Percentiles rank a stretch among this genome's conserved stretches.
These are phyloP conservation scores for Drosophila antonietae DNA, from an alignment of 2,888 invertebrate species.

Conservation along the genomic window DNA sequence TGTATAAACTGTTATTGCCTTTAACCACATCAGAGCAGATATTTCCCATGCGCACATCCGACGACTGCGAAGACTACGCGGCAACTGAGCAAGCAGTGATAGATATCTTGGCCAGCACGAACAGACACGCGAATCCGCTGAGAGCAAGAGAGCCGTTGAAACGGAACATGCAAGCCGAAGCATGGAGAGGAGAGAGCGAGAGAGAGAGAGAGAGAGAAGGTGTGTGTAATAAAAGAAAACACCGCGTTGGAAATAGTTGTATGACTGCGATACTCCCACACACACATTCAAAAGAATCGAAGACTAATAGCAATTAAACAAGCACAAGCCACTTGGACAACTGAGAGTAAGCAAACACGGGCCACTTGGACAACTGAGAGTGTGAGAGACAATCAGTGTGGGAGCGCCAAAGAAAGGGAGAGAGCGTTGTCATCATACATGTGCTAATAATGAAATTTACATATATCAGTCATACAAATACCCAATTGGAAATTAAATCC, in stretches of 20 bases:
- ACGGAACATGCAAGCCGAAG: not conserved
- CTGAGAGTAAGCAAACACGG: not conserved
- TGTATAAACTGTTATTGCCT: constrained; percentile 42
- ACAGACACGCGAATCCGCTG: not conserved
- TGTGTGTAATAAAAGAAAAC: not conserved
- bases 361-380: not conserved
- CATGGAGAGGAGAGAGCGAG: not conserved
- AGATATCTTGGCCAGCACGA: constrained; percentile 20
- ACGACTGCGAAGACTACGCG: constrained; percentile 46
- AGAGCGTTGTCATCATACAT: constrained; percentile 24
- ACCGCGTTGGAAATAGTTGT: not conserved
- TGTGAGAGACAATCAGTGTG: not conserved
- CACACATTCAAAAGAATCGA: not conserved
- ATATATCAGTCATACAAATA: constrained; percentile 5
- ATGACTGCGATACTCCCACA: not conserved
- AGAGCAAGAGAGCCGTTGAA: constrained; percentile 5
- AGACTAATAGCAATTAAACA: not conserved
- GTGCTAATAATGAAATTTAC: constrained; percentile 56
- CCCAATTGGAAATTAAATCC: constrained; percentile 33
- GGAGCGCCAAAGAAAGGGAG: not conserved
- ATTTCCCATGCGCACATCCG: constrained; percentile 45
- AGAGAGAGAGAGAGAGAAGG: not conserved
- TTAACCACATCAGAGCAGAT: constrained; percentile 17
- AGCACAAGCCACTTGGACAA: not conserved
- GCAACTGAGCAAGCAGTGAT: constrained; percentile 55